Evolutionary conservation across 2,113 vertebrate species (phyloP).

Genomic region (Dendrocopos noguchii): DNA sequence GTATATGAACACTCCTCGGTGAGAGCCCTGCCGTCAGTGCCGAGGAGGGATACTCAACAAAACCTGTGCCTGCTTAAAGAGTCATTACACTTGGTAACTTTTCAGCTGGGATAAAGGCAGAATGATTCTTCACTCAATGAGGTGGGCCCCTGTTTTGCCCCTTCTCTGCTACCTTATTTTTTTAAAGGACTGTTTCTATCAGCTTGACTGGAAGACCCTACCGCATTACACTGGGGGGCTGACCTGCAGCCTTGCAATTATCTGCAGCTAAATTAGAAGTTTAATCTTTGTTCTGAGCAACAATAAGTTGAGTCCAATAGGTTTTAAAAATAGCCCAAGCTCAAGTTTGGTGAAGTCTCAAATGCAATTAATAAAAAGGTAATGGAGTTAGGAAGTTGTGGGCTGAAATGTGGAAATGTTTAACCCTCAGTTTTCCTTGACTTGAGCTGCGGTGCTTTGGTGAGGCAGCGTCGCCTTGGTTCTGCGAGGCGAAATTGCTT

Average conservation of each 20-base stretch:
- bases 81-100: neutral
- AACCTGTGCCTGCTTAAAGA: neutral
- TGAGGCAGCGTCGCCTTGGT: neutral
- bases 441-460: neutral
- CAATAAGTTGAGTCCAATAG: constrained; percentile 65
- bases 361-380: constrained; percentile 64
- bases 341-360: constrained; percentile 64
- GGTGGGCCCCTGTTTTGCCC: neutral
- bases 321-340: constrained; percentile 71
- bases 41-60: neutral
- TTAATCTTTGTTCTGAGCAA: constrained; percentile 70
- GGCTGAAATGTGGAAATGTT: constrained; percentile 42
- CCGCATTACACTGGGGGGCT: constrained; percentile 23
- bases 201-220: constrained; percentile 25
- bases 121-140: neutral
- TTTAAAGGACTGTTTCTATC: neutral
- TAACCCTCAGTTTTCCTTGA: constrained; percentile 16
- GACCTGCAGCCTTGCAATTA: constrained; percentile 68
- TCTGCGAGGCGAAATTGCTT: neutral
- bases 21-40: neutral
- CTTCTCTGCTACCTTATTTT: neutral
- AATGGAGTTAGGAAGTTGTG: constrained; percentile 63
- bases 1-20: neutral
- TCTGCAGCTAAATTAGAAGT: constrained; percentile 72
- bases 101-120: neutral